A percentile compares a stretch with the other conserved stretches of the same genome.
These are phyloP conservation scores for Scaptomyza pallida DNA, from an alignment of 1,140 invertebrate genomes.

Conservation along the genomic window DNA sequence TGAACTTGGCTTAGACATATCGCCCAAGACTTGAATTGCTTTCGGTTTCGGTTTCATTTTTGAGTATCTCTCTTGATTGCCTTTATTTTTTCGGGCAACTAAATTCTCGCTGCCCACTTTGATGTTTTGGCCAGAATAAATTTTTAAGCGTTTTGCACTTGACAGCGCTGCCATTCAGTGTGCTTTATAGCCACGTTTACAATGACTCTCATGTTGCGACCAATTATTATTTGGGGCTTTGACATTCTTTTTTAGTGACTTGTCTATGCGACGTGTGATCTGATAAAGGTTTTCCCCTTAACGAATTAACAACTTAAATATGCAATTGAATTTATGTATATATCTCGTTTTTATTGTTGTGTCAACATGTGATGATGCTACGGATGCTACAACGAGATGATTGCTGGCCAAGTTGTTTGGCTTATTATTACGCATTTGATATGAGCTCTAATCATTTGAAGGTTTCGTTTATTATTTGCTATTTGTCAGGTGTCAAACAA, in stretches of 20 bases:
- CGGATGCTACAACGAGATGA: constrained; percentile 3
- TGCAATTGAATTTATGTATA: constrained; percentile 7
- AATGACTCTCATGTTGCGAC: constrained; percentile 13
- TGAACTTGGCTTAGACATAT: constrained; percentile 69
- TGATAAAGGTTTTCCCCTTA: constrained; percentile 22
- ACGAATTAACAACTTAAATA: constrained; percentile 11
- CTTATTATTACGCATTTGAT: constrained; percentile 17
- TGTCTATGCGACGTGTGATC: constrained; percentile 39
- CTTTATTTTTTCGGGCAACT: constrained; percentile 50
- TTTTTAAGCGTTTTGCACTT: constrained; percentile 71
- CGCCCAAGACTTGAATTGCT: constrained; percentile 35
- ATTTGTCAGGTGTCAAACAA: not conserved
- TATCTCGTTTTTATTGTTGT: constrained; percentile 6
- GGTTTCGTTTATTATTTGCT: constrained; percentile 4
- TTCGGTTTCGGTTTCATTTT: constrained; percentile 34
- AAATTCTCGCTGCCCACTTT: constrained; percentile 26
- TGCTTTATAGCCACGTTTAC: constrained; percentile 52
- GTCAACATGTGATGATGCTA: constrained; percentile 3
- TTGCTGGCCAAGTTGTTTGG: constrained; percentile 1
- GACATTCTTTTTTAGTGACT: constrained; percentile 36
- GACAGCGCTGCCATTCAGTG: constrained; percentile 37
- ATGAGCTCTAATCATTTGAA: not conserved
- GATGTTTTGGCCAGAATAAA: constrained; percentile 58
- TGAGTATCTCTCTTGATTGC: no score
- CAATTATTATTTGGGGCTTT: constrained; percentile 48